These are phyloP conservation scores for Rutilus rutilus DNA, from an alignment of 2,113 vertebrate species.

Conservation along the genomic window DNA sequence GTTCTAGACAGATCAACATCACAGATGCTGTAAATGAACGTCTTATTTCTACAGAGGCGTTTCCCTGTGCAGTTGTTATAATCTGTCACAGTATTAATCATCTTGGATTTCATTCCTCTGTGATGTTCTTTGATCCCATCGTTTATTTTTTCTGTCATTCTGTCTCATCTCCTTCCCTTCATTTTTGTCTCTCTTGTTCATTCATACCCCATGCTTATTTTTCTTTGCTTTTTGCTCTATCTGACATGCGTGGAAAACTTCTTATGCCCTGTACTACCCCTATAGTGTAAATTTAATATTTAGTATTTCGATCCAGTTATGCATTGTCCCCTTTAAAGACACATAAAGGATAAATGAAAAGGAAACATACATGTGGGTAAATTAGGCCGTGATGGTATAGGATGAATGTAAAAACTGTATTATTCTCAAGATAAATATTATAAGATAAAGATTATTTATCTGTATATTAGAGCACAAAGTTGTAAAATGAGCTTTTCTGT, in stretches of 20 bases:
- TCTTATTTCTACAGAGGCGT: background rate
- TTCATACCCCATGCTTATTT: background rate
- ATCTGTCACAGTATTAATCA: background rate
- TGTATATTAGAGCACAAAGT: constrained; percentile 6
- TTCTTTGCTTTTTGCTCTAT: background rate
- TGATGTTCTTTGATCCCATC: background rate
- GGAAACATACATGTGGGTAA: background rate
- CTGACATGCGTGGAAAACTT: background rate
- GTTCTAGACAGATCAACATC: background rate
- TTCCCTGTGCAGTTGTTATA: background rate
- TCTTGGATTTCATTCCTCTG: constrained; percentile 3
- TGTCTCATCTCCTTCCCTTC: background rate
- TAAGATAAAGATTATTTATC: constrained; percentile 15
- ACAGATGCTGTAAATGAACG: background rate
- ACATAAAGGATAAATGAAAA: background rate
- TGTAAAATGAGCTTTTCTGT: background rate
- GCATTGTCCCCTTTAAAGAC: background rate
- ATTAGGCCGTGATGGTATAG: background rate
- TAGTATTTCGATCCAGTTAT: background rate
- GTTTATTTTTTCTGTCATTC: background rate
- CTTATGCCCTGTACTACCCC: background rate
- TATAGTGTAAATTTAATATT: background rate
- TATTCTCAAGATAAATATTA: constrained; percentile 2
- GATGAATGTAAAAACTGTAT: constrained; percentile 26
- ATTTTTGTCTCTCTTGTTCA: background rate